Conservation (phyloP, 2,113 vertebrate species). For the Merops nubicus region DNA sequence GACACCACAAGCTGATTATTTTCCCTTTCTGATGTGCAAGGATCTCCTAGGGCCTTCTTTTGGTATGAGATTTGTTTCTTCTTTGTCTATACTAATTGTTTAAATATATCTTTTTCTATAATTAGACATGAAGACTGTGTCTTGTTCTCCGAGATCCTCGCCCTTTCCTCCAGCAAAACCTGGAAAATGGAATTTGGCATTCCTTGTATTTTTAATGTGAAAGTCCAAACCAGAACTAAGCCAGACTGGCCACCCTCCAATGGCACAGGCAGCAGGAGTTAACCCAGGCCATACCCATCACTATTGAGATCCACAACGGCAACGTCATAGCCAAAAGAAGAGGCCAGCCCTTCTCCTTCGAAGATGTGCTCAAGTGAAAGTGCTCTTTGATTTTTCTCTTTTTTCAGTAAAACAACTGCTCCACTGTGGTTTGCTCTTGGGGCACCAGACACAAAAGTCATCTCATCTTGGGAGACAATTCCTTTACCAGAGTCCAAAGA, state of each 20-base stretch:
- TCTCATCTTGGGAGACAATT: slow-evolving; percentile 80
- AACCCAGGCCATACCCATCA: slow-evolving; percentile 82
- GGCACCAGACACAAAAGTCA: slow-evolving; percentile 94
- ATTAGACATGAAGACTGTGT: neutral
- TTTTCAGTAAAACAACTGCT: slow-evolving; percentile 89
- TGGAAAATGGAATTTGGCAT: neutral
- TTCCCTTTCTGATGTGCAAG: neutral
- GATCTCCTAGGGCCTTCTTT: neutral
- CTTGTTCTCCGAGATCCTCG: neutral
- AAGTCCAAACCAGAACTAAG: neutral
- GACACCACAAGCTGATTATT: neutral
- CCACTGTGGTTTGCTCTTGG: slow-evolving; percentile 95
- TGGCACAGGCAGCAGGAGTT: neutral
- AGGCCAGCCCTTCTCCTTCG: slow-evolving; percentile 90
- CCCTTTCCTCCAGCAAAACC: neutral
- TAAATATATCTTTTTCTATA: neutral
- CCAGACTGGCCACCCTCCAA: rapidly evolving
- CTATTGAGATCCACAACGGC: slow-evolving; percentile 93
- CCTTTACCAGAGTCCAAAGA: slow-evolving; percentile 92
- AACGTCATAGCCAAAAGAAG: slow-evolving; percentile 96
- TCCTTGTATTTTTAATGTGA: neutral
- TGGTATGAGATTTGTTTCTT: neutral
- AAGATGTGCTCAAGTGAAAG: slow-evolving; percentile 85
- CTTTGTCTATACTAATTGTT: neutral
- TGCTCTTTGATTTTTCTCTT: slow-evolving; percentile 73